Percentiles rank a stretch among this genome's conserved stretches.
Conservation (phyloP, 2,113 vertebrate genomes). For the Rhabdomys dilectus region DNA sequence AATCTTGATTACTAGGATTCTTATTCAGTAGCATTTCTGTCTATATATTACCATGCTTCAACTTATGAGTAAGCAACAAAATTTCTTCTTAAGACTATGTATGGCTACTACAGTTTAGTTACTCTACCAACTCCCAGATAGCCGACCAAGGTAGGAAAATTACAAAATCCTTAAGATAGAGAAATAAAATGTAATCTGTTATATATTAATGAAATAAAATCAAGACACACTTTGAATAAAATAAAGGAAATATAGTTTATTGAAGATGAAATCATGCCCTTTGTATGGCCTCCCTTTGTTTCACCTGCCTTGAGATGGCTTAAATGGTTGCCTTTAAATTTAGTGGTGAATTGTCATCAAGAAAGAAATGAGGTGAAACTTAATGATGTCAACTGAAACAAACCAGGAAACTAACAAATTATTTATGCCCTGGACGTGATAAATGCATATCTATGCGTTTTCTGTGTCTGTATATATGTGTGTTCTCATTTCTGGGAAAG, state of each 20-base stretch:
- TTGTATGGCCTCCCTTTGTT: background rate
- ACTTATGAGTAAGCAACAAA: background rate
- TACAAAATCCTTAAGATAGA: background rate
- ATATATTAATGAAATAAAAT: background rate
- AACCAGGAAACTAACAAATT: background rate
- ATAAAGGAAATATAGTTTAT: background rate
- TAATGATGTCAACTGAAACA: background rate
- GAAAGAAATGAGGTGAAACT: background rate
- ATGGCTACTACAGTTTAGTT: background rate
- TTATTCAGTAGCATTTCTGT: background rate
- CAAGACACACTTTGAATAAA: background rate
- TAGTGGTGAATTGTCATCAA: background rate
- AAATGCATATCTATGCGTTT: background rate
- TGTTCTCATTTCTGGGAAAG: conserved; percentile 2
- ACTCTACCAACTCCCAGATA: background rate
- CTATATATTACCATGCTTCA: no score
- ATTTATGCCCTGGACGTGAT: background rate
- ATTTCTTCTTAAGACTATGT: background rate
- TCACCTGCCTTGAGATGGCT: background rate
- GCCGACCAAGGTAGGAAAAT: background rate
- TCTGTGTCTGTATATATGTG: rapidly evolving
- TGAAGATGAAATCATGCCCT: background rate
- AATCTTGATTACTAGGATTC: background rate
- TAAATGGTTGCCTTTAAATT: background rate
- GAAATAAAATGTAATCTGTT: background rate